Conservation (phyloP, 2,888 invertebrate genomes). For the Drosophila subsilvestris region DNA sequence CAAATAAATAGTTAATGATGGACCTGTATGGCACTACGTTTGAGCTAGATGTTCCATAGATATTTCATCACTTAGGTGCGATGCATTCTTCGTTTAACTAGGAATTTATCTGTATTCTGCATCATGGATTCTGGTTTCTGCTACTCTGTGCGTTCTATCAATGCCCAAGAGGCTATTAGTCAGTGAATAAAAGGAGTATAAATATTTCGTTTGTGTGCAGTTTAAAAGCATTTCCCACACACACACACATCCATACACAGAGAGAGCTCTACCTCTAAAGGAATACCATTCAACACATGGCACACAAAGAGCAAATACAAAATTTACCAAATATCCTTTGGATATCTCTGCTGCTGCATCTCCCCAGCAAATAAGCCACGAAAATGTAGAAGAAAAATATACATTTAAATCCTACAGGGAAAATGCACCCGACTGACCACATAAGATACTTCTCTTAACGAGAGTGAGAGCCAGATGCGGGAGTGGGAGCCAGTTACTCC, state of each 20-base stretch:
- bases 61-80: neutral
- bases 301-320: conserved; percentile 46
- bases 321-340: conserved; percentile 42
- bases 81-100: conserved; percentile 24
- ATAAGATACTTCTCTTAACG: neutral
- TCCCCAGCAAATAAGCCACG: conserved; percentile 45
- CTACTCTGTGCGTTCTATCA: conserved; percentile 48
- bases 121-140: neutral
- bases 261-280: conserved; percentile 15
- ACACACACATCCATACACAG: conserved; percentile 21
- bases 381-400: neutral
- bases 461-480: neutral
- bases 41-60: neutral
- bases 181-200: conserved; percentile 47
- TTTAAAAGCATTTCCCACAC: conserved; percentile 67
- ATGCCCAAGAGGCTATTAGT: conserved; percentile 65
- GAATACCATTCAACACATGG: conserved; percentile 61
- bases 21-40: conserved; percentile 22
- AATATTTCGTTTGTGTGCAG: conserved; percentile 67
- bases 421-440: neutral
- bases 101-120: conserved; percentile 20
- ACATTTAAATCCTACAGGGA: neutral
- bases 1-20: conserved; percentile 35
- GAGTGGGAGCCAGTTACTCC: conserved; percentile 1
- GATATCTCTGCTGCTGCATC: conserved; percentile 18